Conservation (phyloP, 2,113 vertebrate species). For the Mormyrus lacerda region DNA sequence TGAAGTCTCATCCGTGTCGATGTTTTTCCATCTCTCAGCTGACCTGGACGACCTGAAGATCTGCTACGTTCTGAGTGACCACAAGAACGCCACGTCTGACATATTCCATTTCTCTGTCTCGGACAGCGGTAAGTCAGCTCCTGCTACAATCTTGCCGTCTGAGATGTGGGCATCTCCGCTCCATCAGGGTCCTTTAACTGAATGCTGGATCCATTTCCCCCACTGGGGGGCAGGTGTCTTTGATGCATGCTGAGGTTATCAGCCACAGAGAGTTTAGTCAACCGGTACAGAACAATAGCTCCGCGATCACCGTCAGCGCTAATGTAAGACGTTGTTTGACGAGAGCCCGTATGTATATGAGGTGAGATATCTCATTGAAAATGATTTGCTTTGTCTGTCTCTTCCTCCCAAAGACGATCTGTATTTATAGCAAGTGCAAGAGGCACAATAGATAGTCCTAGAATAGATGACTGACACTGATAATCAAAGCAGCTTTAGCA, state of each 20-base stretch:
- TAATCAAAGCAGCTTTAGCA: slow-evolving; percentile 15
- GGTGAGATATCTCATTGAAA: neutral
- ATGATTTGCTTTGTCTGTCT: neutral
- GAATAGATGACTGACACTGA: slow-evolving; percentile 12
- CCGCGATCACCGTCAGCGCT: neutral
- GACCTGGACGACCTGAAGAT: slow-evolving; percentile 85
- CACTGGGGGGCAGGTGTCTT: neutral
- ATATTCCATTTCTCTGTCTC: slow-evolving; percentile 76
- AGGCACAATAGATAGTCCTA: neutral
- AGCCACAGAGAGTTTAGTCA: neutral
- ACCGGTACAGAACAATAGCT: neutral
- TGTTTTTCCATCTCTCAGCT: slow-evolving; percentile 55
- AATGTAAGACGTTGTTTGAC: neutral
- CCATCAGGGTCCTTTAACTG: neutral
- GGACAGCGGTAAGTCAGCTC: slow-evolving; percentile 74
- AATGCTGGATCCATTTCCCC: neutral
- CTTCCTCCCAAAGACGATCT: slow-evolving; percentile 1
- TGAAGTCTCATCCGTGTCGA: neutral
- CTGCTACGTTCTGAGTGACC: slow-evolving; percentile 75
- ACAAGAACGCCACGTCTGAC: slow-evolving; percentile 78
- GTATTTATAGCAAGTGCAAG: slow-evolving; percentile 12
- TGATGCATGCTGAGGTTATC: neutral
- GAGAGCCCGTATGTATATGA: neutral
- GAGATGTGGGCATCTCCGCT: neutral
- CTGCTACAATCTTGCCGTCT: neutral